These are phyloP conservation scores for Pyrocoelia pectoralis DNA, from an alignment of 2,888 invertebrate species.

Conservation along the genomic window DNA sequence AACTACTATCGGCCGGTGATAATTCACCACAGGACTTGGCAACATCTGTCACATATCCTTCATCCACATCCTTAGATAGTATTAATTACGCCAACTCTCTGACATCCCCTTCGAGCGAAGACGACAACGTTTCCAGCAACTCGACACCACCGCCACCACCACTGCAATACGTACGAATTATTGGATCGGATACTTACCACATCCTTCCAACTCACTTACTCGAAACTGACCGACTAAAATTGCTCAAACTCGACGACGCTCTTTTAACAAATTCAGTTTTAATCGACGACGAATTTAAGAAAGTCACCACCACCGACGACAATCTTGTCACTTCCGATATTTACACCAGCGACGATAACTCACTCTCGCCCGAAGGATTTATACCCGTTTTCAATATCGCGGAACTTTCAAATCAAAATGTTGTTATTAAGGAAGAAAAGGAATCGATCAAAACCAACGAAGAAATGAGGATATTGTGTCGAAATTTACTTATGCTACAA, in stretches of 20 bases:
- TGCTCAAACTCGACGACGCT: slow-evolving; percentile 58
- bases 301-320: slow-evolving; percentile 60
- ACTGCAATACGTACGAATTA: slow-evolving; percentile 68
- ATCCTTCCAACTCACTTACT: slow-evolving; percentile 67
- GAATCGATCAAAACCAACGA: slow-evolving; percentile 19
- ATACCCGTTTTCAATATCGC: slow-evolving; percentile 47
- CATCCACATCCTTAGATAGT: slow-evolving; percentile 46
- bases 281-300: slow-evolving; percentile 64
- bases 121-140: slow-evolving; percentile 58
- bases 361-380: slow-evolving; percentile 55
- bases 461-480: slow-evolving; percentile 30
- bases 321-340: slow-evolving; percentile 54
- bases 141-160: slow-evolving; percentile 62
- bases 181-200: slow-evolving; percentile 70
- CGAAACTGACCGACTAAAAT: slow-evolving; percentile 66
- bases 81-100: slow-evolving; percentile 48
- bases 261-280: slow-evolving; percentile 60
- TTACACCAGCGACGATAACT: slow-evolving; percentile 56
- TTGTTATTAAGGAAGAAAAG: slow-evolving; percentile 19
- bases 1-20: background rate
- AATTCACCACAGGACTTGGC: background rate
- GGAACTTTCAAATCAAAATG: slow-evolving; percentile 19
- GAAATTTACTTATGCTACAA: slow-evolving; percentile 31
- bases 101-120: slow-evolving; percentile 62
- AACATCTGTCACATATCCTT: slow-evolving; percentile 25